phyloP scores from a whole-genome alignment of 2,113 vertebrate genomes.

The Phainopepla nitens region DNA sequence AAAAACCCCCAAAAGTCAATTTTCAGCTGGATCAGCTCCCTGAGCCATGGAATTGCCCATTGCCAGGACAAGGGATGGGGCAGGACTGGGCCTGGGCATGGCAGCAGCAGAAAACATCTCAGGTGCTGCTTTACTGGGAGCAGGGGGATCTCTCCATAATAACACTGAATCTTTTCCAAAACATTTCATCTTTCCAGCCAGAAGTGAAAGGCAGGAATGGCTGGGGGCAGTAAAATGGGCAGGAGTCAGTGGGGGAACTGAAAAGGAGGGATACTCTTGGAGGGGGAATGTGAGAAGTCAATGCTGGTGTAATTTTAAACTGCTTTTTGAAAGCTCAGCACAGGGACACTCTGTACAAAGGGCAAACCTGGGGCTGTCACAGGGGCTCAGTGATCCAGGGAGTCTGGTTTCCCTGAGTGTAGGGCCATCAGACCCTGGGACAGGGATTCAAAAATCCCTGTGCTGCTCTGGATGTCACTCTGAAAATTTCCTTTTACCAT shows the following conservation, averaged over 20 bases:
- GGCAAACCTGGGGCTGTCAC: neutral
- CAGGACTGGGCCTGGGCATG: neutral
- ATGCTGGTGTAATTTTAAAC: neutral
- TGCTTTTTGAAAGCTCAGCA: neutral
- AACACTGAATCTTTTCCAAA: neutral
- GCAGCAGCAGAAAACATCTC: neutral
- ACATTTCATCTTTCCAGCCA: neutral
- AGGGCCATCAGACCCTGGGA: neutral
- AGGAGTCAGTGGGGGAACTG: neutral
- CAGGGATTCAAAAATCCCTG: neutral
- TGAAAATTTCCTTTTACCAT: neutral
- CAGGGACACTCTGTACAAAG: neutral
- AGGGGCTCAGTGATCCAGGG: neutral
- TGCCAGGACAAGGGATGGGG: neutral
- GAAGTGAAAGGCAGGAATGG: neutral
- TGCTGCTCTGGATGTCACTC: neutral
- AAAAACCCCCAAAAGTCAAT: neutral
- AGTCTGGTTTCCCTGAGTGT: neutral
- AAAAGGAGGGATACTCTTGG: neutral
- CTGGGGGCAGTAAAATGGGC: neutral
- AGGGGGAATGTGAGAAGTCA: neutral
- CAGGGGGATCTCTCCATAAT: neutral
- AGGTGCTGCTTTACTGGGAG: neutral
- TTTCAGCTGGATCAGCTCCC: neutral
- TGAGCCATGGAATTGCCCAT: neutral